These are phyloP conservation scores for Parnassius orleans DNA, from an alignment of 2,888 invertebrate species.

Conservation along the genomic window DNA sequence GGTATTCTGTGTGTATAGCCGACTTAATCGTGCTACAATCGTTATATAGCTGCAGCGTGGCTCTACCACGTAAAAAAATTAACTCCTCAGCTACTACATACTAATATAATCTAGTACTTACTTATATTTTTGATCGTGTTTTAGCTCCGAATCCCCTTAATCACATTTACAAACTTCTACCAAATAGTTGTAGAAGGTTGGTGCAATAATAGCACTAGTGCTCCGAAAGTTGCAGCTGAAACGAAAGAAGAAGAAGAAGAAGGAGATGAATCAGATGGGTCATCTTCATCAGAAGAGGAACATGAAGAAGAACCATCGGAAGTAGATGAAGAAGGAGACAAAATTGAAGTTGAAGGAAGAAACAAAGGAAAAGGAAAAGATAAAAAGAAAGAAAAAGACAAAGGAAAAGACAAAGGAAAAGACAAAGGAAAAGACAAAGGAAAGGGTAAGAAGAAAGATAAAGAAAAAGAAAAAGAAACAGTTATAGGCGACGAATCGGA, in stretches of 20 bases:
- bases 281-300: background rate
- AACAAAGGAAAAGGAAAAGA: background rate
- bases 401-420: background rate
- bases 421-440: background rate
- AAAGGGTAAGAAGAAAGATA: background rate
- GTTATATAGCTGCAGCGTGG: too few species aligned
- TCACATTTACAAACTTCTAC: conserved; percentile 44
- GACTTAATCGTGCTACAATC: too few species aligned
- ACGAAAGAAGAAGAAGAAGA: conserved; percentile 7
- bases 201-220: conserved; percentile 47
- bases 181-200: conserved; percentile 59
- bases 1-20: too few species aligned
- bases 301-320: background rate
- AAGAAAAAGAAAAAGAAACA: background rate
- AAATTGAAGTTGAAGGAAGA: background rate
- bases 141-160: conserved; percentile 51
- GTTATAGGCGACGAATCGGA: background rate
- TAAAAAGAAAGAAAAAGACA: background rate
- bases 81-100: too few species aligned
- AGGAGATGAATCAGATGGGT: background rate
- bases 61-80: too few species aligned
- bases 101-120: too few species aligned
- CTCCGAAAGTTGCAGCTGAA: conserved; percentile 24
- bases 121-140: conserved; percentile 4
- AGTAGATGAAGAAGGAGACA: background rate